Base-by-base conservation (phyloP, 92 coral and sea anemone genomes). In the Isaurus tuberculatus region DNA sequence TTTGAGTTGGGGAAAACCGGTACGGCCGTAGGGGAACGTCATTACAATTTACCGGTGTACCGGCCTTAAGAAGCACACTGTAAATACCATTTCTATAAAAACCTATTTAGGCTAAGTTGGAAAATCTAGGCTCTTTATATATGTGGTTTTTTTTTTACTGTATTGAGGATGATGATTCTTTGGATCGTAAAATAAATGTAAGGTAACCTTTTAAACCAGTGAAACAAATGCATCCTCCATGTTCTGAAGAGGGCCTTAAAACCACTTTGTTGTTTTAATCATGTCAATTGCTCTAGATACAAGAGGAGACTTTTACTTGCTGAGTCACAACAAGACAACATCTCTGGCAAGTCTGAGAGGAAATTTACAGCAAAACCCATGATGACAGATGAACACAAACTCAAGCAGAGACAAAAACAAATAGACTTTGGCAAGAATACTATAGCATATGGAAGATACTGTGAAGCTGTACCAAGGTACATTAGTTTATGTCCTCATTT, bases 351-450 rank as follows among this genome's bases (percentile, higher is more conserved):
- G 8, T 16, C 46, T 23, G 80, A 72, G 2, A 49, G 42, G 70
- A 73, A 49, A 23, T 32, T 37, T n/a, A 57, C 85, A 13, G 92
- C 77, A 42, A 88, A 91, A 64, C 94, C 97, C 30, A 84, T 94
- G 31, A 67, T 87, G 64, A 92, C 92, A 42, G 98, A 97, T 79
- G 87, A 78, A 33, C 98, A 97, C 85, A 94, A 92, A 64, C 91
- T 97, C 5, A 57, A 70, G 17, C 93, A 97, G 75, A 53, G 99
- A 58, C 99, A 97, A 75, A 97, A 97, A 64, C 99, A 97, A 86
- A 73, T 97, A 31, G 97, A 97, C 83, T 88, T 85, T 94, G 99
- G 99, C 31, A 97, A 97, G 87, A 97, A 97, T 73, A 97, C 99
- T 30, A 86, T 92, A 60, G 90, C 99, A 9, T 97, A 97, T 89